These are phyloP conservation scores for Dicyrtoma fusca DNA, from an alignment of 2,888 invertebrate species.

Conservation along the genomic window DNA sequence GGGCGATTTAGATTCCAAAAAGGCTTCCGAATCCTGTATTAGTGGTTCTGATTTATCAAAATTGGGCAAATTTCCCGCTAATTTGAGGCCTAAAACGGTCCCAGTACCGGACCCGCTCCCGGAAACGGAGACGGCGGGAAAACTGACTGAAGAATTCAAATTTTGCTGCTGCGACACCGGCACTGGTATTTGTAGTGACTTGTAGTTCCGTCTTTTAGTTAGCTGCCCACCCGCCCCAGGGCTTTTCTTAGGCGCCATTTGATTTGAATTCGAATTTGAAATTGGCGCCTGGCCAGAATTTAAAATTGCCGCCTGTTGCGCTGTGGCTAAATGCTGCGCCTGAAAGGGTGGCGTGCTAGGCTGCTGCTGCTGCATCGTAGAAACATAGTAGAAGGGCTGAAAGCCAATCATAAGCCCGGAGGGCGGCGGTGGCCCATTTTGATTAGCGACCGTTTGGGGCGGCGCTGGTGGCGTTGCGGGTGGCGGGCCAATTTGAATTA, in stretches of 20 bases:
- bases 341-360: not conserved
- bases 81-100: not conserved
- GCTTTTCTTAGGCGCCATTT: too few species aligned
- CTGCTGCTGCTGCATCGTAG: conserved; percentile 26
- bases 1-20: not conserved
- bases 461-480: not conserved
- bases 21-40: not conserved
- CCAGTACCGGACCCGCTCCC: not conserved
- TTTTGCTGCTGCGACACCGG: not conserved
- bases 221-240: too few species aligned
- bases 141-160: not conserved
- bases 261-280: not conserved
- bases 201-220: conserved; percentile 37
- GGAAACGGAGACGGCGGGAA: not conserved
- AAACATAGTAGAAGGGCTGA: conserved; percentile 42
- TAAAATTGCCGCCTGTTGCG: not conserved
- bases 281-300: not conserved
- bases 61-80: not conserved
- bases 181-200: conserved; percentile 21
- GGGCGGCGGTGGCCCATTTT: conserved; percentile 1
- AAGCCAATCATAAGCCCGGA: conserved; percentile 39
- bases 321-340: not conserved
- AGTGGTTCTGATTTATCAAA: not conserved
- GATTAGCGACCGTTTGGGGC: too few species aligned
- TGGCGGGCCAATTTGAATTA: conserved; percentile 29